A percentile compares a stretch with the other conserved stretches of the same genome.
These are phyloP conservation scores for Cataglyphis albicans DNA, from an alignment of 2,888 invertebrate genomes.

Conservation along the genomic window DNA sequence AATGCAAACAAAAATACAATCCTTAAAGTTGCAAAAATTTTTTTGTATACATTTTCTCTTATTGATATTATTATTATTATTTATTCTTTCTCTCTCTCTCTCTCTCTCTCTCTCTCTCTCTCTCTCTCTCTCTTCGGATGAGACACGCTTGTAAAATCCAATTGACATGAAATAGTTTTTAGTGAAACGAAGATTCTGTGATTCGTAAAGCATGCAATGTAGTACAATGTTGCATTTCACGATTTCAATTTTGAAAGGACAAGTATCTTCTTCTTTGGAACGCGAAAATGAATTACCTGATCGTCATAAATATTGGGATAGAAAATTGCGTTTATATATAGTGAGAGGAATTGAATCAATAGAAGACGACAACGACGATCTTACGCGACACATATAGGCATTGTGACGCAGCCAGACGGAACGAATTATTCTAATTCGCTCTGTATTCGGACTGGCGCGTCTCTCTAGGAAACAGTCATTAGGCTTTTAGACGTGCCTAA, in stretches of 20 bases:
- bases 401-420: constrained; percentile 78
- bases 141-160: neutral
- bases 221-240: neutral
- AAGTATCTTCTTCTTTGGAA: neutral
- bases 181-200: neutral
- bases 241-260: neutral
- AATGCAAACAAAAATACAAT: neutral
- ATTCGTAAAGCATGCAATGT: neutral
- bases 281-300: neutral
- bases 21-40: neutral
- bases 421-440: constrained; percentile 83
- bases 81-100: neutral
- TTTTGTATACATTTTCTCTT: neutral
- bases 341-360: neutral
- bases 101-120: too few species aligned
- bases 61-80: neutral
- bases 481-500: constrained; percentile 76
- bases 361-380: constrained; percentile 27
- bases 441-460: constrained; percentile 79
- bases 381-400: constrained; percentile 36
- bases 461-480: constrained; percentile 80
- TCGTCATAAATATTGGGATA: constrained; percentile 2
- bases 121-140: neutral
- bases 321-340: constrained; percentile 6
- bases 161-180: neutral